Evolutionary conservation across 2,113 vertebrate species (phyloP), one percentile per base, ranked within the genome.

Genomic region (Tachuris rubrigastra): DNA sequence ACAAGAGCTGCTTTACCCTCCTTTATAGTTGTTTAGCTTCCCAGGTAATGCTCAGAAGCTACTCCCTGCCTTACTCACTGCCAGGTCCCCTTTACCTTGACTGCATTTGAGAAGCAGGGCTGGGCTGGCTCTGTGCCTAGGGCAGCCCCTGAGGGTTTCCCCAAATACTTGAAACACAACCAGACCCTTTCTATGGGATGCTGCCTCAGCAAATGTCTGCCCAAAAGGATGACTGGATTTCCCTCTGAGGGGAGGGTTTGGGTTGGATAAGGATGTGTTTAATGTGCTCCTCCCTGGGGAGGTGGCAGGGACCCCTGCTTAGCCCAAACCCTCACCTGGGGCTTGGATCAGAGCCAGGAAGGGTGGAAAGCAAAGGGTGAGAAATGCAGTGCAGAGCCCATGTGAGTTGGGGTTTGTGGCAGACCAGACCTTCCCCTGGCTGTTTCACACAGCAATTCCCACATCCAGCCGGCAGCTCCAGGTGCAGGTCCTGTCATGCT

Each of bases 191-290:
- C 65, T 8, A 2, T 4, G 53, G 1, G 6, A 18, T 31, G 33
- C 47, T 55, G 31, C 49, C 55, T 52, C 4, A 5, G 88, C 22
- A 31, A 49, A 21, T 1, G 20, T 23, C 50, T 77, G 35, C 35
- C 49, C 0, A 0, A 19, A 25, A 37, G 21, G 37, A 15, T 0
- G 4, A 3, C 1, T 4, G 5, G 10, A 6, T 8, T 55, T 39
- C 21, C 31, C 25, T 28, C 27, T 1, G 47, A n/a, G 21, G 8
- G 13, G 8, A 30, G 37, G 35, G 13, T 9, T 27, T 8, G 35
- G 33, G 24, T 3, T 46, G 49, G 42, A 7, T 11, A 11, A 59
- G 50, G 25, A 15, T 18, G 42, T 8, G 14, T 28, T 14, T 28
- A 9, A 16, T 3, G 3, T 0, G n/a, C n/a, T n/a, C 1, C 8